phyloP scores from a whole-genome alignment of 2,888 invertebrate genomes.

The Chalcosyrphus nemorum region DNA sequence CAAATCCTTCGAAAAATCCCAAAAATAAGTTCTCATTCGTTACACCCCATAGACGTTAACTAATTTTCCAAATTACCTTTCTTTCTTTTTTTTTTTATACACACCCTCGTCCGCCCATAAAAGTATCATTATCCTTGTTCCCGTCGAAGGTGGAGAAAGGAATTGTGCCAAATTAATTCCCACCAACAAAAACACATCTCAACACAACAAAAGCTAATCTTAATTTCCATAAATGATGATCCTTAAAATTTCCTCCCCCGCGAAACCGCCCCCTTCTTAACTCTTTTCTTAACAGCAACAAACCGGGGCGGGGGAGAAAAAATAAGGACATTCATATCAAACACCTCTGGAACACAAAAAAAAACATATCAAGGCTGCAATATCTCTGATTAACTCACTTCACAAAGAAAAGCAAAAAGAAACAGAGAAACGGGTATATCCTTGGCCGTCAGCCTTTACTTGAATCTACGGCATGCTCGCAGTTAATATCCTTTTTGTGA shows the following conservation, averaged over 20 bases:
- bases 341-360: conserved; percentile 15
- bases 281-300: not conserved
- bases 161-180: conserved; percentile 2
- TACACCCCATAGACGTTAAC: conserved; percentile 1
- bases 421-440: not conserved
- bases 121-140: conserved; percentile 5
- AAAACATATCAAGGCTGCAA: conserved; percentile 9
- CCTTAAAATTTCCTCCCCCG: not conserved
- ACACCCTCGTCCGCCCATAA: not conserved
- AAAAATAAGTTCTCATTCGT: not conserved
- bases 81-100: not conserved
- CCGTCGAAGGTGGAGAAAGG: not conserved
- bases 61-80: conserved; percentile 12
- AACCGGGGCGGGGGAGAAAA: too few species aligned
- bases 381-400: conserved; percentile 29
- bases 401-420: not conserved
- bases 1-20: not conserved
- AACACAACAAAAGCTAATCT: conserved; percentile 22
- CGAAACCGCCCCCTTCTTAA: not conserved
- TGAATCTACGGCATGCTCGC: conserved; percentile 9
- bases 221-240: conserved; percentile 25
- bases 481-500: conserved; percentile 30
- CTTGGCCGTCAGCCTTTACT: not conserved
- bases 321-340: conserved; percentile 16
- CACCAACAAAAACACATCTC: not conserved